Conservation (phyloP, 2,797 vertebrate genomes). For the Nyctalus aviator region DNA sequence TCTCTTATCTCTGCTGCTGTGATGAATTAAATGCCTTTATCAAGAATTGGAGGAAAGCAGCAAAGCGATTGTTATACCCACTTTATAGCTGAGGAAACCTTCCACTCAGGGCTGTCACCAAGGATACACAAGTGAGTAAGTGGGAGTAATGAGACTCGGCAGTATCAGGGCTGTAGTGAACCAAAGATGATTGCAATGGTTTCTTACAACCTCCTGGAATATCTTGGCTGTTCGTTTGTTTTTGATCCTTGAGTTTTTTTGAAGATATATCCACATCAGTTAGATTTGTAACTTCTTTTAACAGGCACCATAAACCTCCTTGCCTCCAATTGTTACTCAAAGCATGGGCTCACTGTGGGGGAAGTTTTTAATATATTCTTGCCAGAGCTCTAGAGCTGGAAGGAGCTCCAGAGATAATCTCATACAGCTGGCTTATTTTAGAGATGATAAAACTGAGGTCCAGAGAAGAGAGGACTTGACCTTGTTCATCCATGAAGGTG, state of each 20-base stretch:
- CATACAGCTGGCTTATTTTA: not conserved
- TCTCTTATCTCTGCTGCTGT: conserved; percentile 24
- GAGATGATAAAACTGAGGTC: not conserved
- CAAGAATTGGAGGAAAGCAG: conserved; percentile 14
- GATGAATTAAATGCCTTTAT: conserved; percentile 4
- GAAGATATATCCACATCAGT: not conserved
- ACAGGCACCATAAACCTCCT: not conserved
- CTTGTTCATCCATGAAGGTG: not conserved
- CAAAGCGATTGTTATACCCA: not conserved
- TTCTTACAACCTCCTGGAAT: conserved; percentile 12
- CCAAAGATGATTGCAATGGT: not conserved
- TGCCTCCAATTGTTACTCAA: not conserved
- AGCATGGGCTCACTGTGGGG: not conserved
- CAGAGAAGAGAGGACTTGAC: not conserved
- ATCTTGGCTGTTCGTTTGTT: not conserved
- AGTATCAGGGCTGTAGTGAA: not conserved
- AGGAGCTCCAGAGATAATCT: not conserved
- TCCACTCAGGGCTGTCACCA: not conserved
- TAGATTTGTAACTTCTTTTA: conserved; percentile 4
- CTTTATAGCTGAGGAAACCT: conserved; percentile 25
- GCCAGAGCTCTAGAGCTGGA: not conserved
- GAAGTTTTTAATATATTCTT: not conserved
- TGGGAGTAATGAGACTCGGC: not conserved
- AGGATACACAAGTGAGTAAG: not conserved
- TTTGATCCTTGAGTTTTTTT: not conserved